Percentiles rank a stretch among this genome's conserved stretches.
These are phyloP conservation scores for Acanthoscelides obtectus DNA, from an alignment of 2,888 invertebrate species.

Conservation along the genomic window DNA sequence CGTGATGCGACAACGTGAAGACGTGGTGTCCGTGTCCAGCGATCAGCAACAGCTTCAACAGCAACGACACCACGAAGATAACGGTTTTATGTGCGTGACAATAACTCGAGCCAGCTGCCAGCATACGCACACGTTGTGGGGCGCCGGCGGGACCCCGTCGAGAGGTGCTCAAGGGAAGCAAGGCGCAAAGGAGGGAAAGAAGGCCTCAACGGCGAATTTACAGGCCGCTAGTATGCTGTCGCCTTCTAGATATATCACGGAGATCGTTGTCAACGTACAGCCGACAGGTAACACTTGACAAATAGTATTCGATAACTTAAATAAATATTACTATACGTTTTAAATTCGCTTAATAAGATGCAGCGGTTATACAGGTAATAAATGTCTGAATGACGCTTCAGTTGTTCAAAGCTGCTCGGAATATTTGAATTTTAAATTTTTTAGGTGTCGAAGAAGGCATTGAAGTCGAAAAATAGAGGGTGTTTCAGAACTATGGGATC, in stretches of 20 bases:
- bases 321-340: too few relatives aligned
- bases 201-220: constrained; percentile 17
- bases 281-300: constrained; percentile 51
- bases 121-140: constrained; percentile 68
- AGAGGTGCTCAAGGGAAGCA: constrained; percentile 35
- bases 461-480: too few relatives aligned
- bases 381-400: too few relatives aligned
- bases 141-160: constrained; percentile 40
- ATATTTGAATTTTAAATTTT: too few relatives aligned
- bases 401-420: too few relatives aligned
- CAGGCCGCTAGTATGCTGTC: constrained; percentile 6
- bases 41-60: constrained; percentile 54
- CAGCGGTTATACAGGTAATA: too few relatives aligned
- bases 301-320: too few relatives aligned
- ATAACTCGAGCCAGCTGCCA: constrained; percentile 66
- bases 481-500: too few relatives aligned
- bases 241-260: constrained; percentile 60
- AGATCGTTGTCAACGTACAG: constrained; percentile 74
- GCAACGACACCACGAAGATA: constrained; percentile 50
- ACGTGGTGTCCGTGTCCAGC: constrained; percentile 42
- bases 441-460: too few relatives aligned
- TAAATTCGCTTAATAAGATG: too few relatives aligned
- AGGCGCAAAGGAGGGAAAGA: constrained; percentile 20
- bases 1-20: constrained; percentile 55
- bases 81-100: constrained; percentile 59